Evolutionary conservation across 2,888 invertebrate genomes (phyloP).

Genomic region (Sthenelais limicola): DNA sequence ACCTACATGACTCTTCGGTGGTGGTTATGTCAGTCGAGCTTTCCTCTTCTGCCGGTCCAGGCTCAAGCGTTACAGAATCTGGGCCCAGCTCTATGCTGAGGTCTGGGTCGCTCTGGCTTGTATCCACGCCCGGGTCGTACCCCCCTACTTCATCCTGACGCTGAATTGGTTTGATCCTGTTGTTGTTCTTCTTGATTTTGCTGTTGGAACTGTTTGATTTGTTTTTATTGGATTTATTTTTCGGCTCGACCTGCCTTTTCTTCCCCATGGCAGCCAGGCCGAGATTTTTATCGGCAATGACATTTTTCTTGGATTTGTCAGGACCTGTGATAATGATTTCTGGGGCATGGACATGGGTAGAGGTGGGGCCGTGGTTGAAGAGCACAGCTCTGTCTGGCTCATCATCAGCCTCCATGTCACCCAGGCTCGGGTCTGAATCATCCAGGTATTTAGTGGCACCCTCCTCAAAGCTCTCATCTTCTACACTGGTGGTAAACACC

Average conservation of each 20-base stretch:
- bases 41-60: constrained; percentile 3
- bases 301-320: background rate
- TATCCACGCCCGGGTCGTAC: too few relatives aligned
- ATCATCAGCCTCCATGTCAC: constrained; percentile 54
- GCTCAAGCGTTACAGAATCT: background rate
- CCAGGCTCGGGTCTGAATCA: constrained; percentile 49
- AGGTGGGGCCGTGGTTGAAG: background rate
- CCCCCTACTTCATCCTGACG: too few relatives aligned
- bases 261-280: too few relatives aligned
- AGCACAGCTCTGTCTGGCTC: constrained; percentile 15
- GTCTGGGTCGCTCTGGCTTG: background rate
- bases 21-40: constrained; percentile 31
- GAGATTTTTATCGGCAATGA: background rate
- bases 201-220: background rate
- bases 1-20: constrained; percentile 20
- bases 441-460: constrained; percentile 10
- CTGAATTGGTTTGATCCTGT: background rate
- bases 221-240: constrained; percentile 4
- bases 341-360: background rate
- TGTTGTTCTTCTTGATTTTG: constrained; percentile 20
- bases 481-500: background rate
- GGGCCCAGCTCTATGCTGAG: background rate
- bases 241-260: background rate
- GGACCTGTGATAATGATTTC: background rate
- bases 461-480: constrained; percentile 7